Evolutionary conservation across 2,888 invertebrate species (phyloP), one percentile per base, ranked within the genome.

Genomic region (Aromia moschata): DNA sequence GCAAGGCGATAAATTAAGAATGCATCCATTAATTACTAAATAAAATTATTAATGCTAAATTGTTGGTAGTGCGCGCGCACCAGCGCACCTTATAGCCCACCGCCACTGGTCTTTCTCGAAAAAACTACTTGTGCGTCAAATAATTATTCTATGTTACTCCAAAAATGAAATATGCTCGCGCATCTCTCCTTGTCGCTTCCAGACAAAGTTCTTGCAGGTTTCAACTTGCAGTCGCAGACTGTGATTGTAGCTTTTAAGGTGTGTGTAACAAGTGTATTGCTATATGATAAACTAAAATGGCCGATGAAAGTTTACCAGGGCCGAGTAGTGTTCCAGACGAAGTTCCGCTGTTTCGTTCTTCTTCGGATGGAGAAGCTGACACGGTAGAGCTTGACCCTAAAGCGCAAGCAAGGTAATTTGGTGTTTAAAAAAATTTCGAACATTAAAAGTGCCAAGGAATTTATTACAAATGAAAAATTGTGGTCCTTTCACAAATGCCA

Each of bases 361-460:
- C 40, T 40, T 40, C 40, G 40, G 40, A 40, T 12, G 17, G 17
- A 40, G 40, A 40, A 40, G 40, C 14, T 12, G 40, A 40, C 11
- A 15, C 14, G 40, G 17, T 40, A 45, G 20, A 17, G 20, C 20
- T 15, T 45, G 20, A 45, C 17, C 5, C n/a, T 5, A 33, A 18
- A 25, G 25, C 30, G 18, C 45, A 45, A 45, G 45, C 45, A 45
- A 45, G 45, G 45, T 20, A 45, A 45, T 45, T 45, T 45, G 45
- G 20, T 45, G 16, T 18, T 17, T 45, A 10, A 14, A 43, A 43
- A 43, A 43, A 14, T 43, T 43, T 43, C 43, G n/a, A 43, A 16
- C 15, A 43, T 43, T 43, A 43, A 43, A 43, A 43, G 16, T 45
- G 45, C 18, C 20, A 15, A 18, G 20, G 20, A 45, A 45, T 16